Evolutionary conservation across 2,797 vertebrate species (phyloP).

Genomic region (Tympanoctomys barrerae): DNA sequence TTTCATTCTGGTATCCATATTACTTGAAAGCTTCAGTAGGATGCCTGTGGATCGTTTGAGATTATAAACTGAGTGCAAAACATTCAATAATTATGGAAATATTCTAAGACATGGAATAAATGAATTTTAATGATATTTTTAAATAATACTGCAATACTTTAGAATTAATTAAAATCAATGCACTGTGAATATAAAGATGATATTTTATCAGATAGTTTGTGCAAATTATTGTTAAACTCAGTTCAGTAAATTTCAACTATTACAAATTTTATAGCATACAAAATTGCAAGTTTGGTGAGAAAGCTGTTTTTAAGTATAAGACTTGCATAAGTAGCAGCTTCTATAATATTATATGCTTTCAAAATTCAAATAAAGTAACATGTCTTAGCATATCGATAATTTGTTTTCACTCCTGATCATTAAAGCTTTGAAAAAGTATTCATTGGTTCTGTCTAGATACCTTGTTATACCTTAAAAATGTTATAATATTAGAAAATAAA

Average conservation of each 20-base stretch:
- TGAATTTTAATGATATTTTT: constrained; percentile 28
- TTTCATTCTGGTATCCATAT: background rate
- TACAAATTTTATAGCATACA: background rate
- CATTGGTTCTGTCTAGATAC: background rate
- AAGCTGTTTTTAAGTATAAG: constrained; percentile 37
- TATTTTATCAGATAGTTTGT: background rate
- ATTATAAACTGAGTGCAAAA: constrained; percentile 15
- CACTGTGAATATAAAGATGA: constrained; percentile 1
- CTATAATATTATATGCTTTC: background rate
- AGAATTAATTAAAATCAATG: constrained; percentile 20
- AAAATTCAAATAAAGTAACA: constrained; percentile 9
- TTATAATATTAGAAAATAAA: background rate
- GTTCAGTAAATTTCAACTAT: constrained; percentile 25
- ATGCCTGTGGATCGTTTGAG: constrained; percentile 3
- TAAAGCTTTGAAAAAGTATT: background rate
- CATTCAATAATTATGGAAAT: constrained; percentile 11
- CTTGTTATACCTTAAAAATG: constrained; percentile 20
- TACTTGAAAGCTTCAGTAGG: constrained; percentile 44
- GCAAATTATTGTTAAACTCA: background rate
- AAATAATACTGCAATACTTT: background rate
- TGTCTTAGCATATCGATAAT: constrained; percentile 6
- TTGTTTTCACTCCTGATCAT: background rate
- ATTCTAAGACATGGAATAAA: constrained; percentile 45
- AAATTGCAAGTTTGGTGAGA: background rate
- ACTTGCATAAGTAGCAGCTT: background rate